Base-by-base conservation (phyloP, 2,888 invertebrate genomes). In the Tyria jacobaeae region DNA sequence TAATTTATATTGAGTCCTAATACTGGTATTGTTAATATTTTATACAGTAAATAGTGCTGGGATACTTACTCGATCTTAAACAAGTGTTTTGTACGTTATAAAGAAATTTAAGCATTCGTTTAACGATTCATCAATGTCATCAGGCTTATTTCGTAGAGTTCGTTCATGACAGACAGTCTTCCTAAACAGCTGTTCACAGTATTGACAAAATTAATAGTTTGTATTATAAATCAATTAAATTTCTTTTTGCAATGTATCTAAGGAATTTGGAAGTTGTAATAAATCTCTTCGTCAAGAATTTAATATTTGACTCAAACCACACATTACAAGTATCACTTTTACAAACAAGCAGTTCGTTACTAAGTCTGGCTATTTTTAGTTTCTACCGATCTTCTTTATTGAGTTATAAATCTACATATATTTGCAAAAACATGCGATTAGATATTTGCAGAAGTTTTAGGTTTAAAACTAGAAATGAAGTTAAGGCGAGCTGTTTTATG, bases 81-180 rank as follows among this genome's bases (percentile, higher is more conserved):
- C 12, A 21, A 21, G 12, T 21, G 44, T 44, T 7, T 10, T 12
- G 17, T 9, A 21, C 39, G 27, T 54, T 17, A 17, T 6, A n/a
- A 17, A 17, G 12, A 27, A 41, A 27, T 54, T 39, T 41, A 41
- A 27, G 27, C 27, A 27, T 27, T 17, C 27, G 25, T 41, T 34
- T n/a, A 25, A 41, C 53, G 41, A 54, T 54, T 54, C 39, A 54
- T 54, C 53, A 54, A 41, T 54, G 53, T 54, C 53, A 54, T 54
- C 53, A 17, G 17, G 27, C 27, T 54, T 54, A 54, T 54, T 41
- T 41, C 53, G 17, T 14, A 17, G 17, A 54, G 37, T 54, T 54
- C 53, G 39, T 54, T 41, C 27, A 27, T 54, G 39, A 41, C 25
- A 41, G 53, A 12, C 39, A 39, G 39, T 27, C 39, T 39, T 54